Percentiles rank a stretch among this genome's conserved stretches.
These are phyloP conservation scores for Eumeta japonica DNA, from an alignment of 1,140 invertebrate genomes.

Conservation along the genomic window DNA sequence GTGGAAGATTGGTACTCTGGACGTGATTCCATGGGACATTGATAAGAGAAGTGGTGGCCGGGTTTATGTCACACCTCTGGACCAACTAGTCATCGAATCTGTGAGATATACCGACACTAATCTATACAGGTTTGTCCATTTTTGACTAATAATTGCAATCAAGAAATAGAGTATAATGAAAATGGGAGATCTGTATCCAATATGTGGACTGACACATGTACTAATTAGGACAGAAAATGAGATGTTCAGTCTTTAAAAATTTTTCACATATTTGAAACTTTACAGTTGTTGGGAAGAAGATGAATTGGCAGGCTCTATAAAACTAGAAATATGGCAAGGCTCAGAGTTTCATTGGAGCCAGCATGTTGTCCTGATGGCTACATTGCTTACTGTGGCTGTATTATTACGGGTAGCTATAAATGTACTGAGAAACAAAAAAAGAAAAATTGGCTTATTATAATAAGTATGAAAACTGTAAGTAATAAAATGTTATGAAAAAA, in stretches of 20 bases:
- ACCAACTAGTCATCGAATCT: conserved; percentile 17
- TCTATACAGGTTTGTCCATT: conserved; percentile 21
- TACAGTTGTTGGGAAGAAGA: conserved; percentile 70
- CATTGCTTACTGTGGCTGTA: conserved; percentile 12
- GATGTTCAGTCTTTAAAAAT: too few species aligned
- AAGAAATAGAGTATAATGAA: too few species aligned
- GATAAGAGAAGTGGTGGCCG: conserved; percentile 11
- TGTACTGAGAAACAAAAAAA: not conserved
- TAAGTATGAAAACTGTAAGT: not conserved
- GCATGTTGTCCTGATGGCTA: conserved; percentile 1
- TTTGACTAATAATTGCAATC: not conserved
- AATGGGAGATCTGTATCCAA: too few species aligned
- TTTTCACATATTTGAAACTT: too few species aligned
- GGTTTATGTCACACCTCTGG: conserved; percentile 17
- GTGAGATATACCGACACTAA: conserved; percentile 15
- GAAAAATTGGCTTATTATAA: not conserved
- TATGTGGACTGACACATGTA: too few species aligned
- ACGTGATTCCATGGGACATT: conserved; percentile 7
- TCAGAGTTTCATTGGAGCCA: conserved; percentile 3
- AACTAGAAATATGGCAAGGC: conserved; percentile 12
- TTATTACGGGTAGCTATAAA: not conserved
- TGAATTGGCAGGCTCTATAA: conserved; percentile 56
- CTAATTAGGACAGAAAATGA: too few species aligned
- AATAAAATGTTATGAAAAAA: not conserved
- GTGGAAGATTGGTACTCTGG: conserved; percentile 16